Base-by-base conservation (phyloP, 2,113 vertebrate species). In the Elephantulus edwardii region DNA sequence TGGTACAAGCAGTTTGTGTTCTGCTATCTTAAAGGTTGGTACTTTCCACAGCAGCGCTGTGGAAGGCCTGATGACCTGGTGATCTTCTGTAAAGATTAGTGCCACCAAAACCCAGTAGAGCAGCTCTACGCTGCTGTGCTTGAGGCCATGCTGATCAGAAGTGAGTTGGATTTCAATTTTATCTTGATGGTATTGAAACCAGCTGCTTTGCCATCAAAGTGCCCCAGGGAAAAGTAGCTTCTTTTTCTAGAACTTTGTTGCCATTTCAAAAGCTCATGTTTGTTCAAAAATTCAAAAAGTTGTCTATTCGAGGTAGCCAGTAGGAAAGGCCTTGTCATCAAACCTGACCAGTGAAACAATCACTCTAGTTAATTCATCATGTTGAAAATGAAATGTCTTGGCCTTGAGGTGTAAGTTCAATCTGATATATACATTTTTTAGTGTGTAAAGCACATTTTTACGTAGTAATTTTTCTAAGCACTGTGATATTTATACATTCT, bases 241-340 rank as follows among this genome's bases (percentile, higher is more conserved):
- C 88, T 95, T 83, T 83, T 66, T 92, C 62, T 35, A 66, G 46
- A 94, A 68, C 60, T 74, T 84, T 82, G 64, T 64, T 88, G 88
- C 88, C 83, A 64, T 74, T 6, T 74, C 17, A 42, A 56, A 86
- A 90, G 81, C 48, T 52, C 30, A 62, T 4, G 5, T 46, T 66
- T 93, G 83, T 93, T 82, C 40, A 89, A 44, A 76, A 94, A 40
- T 14, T 76, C 52, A 71, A 56, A 86, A 56, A 42, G n/a, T n/a
- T n/a, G n/a, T n/a, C n/a, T n/a, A n/a, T n/a, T n/a, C 33, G 52
- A 62, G 44, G 35, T 46, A 81, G 38, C 46, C 22, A 17, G 11
- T 66, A 42, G 74, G 40, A 81, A 88, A 93, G 89, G n/a, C 10
- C 40, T 20, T 54, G 8, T 58, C 2, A 9, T 26, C 58, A 52